phyloP scores from a whole-genome alignment of 2,797 vertebrate genomes.

The Sebastes iracundus region DNA sequence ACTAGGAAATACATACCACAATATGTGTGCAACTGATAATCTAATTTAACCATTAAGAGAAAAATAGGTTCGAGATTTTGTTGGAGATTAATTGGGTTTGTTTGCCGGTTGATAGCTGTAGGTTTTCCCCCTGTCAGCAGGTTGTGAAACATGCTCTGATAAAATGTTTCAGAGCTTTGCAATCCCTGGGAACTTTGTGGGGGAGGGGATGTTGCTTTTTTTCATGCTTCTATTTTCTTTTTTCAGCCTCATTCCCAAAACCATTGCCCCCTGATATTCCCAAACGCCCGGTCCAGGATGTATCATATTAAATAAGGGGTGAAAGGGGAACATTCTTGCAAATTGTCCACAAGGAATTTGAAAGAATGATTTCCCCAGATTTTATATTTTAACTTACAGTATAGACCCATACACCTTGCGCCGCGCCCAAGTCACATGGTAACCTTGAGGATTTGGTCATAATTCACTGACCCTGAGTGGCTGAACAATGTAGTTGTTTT shows the following conservation, averaged over 20 bases:
- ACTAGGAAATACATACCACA: not conserved
- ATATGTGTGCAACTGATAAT: not conserved
- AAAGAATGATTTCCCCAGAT: not conserved
- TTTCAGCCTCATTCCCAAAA: conserved; percentile 60
- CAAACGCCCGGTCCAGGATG: conserved; percentile 66
- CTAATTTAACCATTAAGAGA: not conserved
- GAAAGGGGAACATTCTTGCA: conserved; percentile 57
- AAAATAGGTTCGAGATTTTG: not conserved
- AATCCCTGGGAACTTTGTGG: conserved; percentile 62
- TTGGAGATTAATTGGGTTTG: not conserved
- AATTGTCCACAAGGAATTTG: conserved; percentile 43
- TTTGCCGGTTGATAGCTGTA: not conserved
- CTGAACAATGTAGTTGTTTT: conserved; percentile 63
- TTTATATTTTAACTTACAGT: not conserved
- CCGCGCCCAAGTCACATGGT: not conserved
- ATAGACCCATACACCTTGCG: not conserved
- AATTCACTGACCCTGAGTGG: conserved; percentile 50
- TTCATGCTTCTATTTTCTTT: conserved; percentile 54
- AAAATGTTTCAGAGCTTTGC: conserved; percentile 6
- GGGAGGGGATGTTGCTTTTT: conserved; percentile 50
- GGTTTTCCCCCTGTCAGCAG: conserved; percentile 21
- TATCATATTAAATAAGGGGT: conserved; percentile 64
- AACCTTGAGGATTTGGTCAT: not conserved
- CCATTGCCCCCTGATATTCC: conserved; percentile 58
- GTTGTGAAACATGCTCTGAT: conserved; percentile 16